phyloP scores from a whole-genome alignment of 2,888 invertebrate species.

The Acronicta leporina region DNA sequence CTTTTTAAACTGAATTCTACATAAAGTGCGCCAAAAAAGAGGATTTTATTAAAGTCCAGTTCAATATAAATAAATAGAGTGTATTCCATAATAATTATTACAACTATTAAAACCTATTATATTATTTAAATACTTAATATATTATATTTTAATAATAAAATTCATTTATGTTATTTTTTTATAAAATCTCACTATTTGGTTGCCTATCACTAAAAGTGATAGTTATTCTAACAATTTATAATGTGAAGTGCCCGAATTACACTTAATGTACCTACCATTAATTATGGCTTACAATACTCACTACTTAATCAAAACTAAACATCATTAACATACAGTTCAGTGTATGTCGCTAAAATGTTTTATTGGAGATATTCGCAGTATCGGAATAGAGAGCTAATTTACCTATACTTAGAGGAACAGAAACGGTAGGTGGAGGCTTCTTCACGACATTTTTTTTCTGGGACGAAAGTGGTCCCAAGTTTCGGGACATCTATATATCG shows the following conservation, averaged over 20 bases:
- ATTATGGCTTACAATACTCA: neutral
- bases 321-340: neutral
- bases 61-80: constrained; percentile 40
- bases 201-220: constrained; percentile 60
- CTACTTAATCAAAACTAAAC: neutral
- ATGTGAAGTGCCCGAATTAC: constrained; percentile 39
- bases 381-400: too few relatives aligned
- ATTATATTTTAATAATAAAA: constrained; percentile 52
- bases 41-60: constrained; percentile 28
- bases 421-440: too few relatives aligned
- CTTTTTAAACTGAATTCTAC: too few relatives aligned
- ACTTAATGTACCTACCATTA: constrained; percentile 38
- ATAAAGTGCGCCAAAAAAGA: neutral
- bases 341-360: too few relatives aligned
- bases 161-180: constrained; percentile 57
- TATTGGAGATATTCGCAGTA: too few relatives aligned
- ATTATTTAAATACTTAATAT: constrained; percentile 14
- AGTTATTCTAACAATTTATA: constrained; percentile 42
- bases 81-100: constrained; percentile 35
- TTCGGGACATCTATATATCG: too few relatives aligned
- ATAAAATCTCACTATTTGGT: constrained; percentile 81
- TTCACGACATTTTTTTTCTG: too few relatives aligned
- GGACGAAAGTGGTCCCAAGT: too few relatives aligned
- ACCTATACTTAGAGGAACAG: too few relatives aligned
- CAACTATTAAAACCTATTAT: constrained; percentile 53